A percentile compares a stretch with the other conserved stretches of the same genome.
phyloP scores from a whole-genome alignment of 37 sponge, comb jelly and placozoan genomes.

The Halisarca cf. caerulea region DNA sequence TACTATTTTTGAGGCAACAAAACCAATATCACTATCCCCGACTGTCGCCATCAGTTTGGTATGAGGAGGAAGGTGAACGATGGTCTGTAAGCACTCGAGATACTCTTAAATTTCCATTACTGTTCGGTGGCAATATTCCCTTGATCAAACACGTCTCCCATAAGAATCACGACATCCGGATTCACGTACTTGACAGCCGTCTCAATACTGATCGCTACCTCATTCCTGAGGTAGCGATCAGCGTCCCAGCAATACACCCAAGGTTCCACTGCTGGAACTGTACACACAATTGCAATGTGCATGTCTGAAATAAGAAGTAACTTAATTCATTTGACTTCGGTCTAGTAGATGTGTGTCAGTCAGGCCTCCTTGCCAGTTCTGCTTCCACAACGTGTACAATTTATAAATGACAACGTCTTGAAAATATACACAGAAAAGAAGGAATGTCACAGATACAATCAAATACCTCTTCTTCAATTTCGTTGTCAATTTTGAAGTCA shows the following conservation, averaged over 20 bases:
- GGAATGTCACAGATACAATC: neutral
- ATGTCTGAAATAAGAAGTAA: constrained; percentile 21
- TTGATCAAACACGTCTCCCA: constrained; percentile 53
- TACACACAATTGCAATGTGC: constrained; percentile 39
- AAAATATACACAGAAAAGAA: neutral
- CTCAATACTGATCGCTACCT: constrained; percentile 1
- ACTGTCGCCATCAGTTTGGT: neutral
- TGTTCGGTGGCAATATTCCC: constrained; percentile 32
- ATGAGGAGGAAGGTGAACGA: neutral
- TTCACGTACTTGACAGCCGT: neutral
- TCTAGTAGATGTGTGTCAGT: neutral
- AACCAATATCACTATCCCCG: constrained; percentile 69
- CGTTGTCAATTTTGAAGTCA: too few relatives aligned
- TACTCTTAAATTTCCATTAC: constrained; percentile 43
- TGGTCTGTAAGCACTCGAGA: neutral
- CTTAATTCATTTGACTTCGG: neutral
- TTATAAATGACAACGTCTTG: neutral
- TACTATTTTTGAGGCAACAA: too few relatives aligned
- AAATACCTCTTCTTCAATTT: neutral
- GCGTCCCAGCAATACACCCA: constrained; percentile 56
- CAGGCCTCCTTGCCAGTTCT: neutral
- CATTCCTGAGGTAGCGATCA: constrained; percentile 45
- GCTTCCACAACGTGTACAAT: neutral
- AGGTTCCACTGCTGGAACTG: constrained; percentile 22
- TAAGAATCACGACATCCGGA: constrained; percentile 37